Conservation (phyloP, 2,797 vertebrate genomes). For the Mus caroli region DNA sequence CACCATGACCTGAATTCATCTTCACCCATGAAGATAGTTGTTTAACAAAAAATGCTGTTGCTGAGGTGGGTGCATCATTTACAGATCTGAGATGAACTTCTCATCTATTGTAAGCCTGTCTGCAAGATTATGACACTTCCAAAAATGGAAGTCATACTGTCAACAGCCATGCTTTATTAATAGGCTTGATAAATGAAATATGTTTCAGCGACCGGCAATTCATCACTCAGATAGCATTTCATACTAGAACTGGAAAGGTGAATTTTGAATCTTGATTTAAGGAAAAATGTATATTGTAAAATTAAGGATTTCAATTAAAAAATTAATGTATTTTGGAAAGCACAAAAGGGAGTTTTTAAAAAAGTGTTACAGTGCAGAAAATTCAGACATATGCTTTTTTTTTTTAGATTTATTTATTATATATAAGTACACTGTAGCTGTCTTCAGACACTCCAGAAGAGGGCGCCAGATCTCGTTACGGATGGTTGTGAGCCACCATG, state of each 20-base stretch:
- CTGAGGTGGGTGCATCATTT: slow-evolving; percentile 24
- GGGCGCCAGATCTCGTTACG: no score
- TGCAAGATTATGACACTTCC: slow-evolving; percentile 58
- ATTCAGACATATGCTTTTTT: slow-evolving; percentile 10
- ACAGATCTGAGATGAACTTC: slow-evolving; percentile 45
- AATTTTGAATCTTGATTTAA: background rate
- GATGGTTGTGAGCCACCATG: no score
- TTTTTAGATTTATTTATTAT: no score
- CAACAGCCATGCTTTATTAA: slow-evolving; percentile 73
- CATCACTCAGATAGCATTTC: slow-evolving; percentile 45
- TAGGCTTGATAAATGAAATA: slow-evolving; percentile 72
- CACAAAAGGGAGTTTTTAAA: background rate
- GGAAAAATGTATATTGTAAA: background rate
- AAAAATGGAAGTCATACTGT: slow-evolving; percentile 71
- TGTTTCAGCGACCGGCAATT: slow-evolving; percentile 56
- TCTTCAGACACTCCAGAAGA: no score
- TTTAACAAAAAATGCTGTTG: slow-evolving; percentile 73
- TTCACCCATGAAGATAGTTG: slow-evolving; percentile 45
- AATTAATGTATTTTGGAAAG: slow-evolving; percentile 24
- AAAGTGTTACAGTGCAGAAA: background rate
- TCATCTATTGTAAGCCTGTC: slow-evolving; percentile 59
- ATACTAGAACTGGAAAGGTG: slow-evolving; percentile 31
- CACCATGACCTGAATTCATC: slow-evolving; percentile 65
- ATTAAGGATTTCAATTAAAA: slow-evolving; percentile 48
- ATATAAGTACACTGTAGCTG: no score